Evolutionary conservation across 2,888 invertebrate species (phyloP).

Genomic region (Xiphydria camelus): DNA sequence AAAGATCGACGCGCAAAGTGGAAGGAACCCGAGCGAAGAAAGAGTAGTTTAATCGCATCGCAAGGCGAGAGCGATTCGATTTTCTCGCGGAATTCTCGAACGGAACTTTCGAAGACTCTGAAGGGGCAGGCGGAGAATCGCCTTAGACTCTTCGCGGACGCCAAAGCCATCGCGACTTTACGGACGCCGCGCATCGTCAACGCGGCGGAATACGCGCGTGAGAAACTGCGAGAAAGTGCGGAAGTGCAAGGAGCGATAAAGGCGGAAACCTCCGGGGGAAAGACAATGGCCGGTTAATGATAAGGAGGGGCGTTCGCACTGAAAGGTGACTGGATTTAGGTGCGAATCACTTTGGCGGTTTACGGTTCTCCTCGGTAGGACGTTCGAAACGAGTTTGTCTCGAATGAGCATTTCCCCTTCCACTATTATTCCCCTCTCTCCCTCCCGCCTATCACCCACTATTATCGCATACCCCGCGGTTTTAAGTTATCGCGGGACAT

Average conservation of each 20-base stretch:
- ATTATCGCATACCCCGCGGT: conserved; percentile 51
- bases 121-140: conserved; percentile 28
- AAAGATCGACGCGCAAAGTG: too few relatives aligned
- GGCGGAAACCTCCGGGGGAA: too few relatives aligned
- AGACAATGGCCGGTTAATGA: not conserved
- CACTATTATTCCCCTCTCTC: too few relatives aligned
- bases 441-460: conserved; percentile 42
- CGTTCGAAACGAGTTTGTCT: not conserved
- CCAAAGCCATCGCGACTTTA: conserved; percentile 40
- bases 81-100: conserved; percentile 29
- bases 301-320: not conserved
- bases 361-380: not conserved
- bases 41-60: conserved; percentile 24
- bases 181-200: conserved; percentile 26
- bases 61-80: conserved; percentile 20
- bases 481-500: conserved; percentile 36
- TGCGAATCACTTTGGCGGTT: not conserved
- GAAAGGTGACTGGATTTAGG: not conserved
- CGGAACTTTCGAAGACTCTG: conserved; percentile 27
- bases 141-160: too few relatives aligned
- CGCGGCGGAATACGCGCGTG: too few relatives aligned
- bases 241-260: too few relatives aligned
- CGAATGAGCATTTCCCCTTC: too few relatives aligned
- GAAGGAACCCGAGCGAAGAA: too few relatives aligned
- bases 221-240: too few relatives aligned